phyloP scores from a whole-genome alignment of 2,888 invertebrate species.

The Gisinianus flammeolus region DNA sequence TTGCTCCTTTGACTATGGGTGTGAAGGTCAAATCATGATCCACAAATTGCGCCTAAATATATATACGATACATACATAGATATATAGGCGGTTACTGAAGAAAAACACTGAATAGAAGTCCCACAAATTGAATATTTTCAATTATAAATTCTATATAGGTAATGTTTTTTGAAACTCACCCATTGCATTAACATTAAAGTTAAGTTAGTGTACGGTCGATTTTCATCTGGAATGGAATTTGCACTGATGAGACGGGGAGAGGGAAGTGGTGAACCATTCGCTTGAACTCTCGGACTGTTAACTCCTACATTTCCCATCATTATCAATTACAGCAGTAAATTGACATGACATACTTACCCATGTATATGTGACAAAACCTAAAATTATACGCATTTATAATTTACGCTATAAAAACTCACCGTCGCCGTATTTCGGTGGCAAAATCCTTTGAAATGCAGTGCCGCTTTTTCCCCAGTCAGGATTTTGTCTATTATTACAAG shows the following conservation, averaged over 20 bases:
- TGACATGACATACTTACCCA: too few relatives aligned
- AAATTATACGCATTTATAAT: neutral
- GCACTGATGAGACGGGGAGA: conserved; percentile 60
- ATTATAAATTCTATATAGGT: too few relatives aligned
- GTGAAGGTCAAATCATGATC: conserved; percentile 58
- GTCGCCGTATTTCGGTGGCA: conserved; percentile 73
- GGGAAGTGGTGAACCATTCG: conserved; percentile 62
- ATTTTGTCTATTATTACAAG: conserved; percentile 88
- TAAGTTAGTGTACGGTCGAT: conserved; percentile 56
- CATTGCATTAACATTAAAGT: conserved; percentile 59
- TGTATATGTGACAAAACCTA: neutral
- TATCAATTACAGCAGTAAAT: too few relatives aligned
- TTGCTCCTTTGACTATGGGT: conserved; percentile 58
- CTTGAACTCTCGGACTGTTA: conserved; percentile 52
- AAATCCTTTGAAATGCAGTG: conserved; percentile 66
- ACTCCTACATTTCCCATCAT: conserved; percentile 46
- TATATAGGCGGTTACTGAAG: too few relatives aligned
- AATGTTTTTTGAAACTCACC: too few relatives aligned
- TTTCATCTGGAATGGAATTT: conserved; percentile 59
- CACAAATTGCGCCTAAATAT: conserved; percentile 55
- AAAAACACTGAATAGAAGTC: too few relatives aligned
- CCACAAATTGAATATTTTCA: too few relatives aligned
- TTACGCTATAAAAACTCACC: conserved; percentile 61
- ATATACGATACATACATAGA: too few relatives aligned
- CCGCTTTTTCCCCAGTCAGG: conserved; percentile 74